Conservation (phyloP, 2,113 vertebrate species). For the Pseudorectes ferrugineus region DNA sequence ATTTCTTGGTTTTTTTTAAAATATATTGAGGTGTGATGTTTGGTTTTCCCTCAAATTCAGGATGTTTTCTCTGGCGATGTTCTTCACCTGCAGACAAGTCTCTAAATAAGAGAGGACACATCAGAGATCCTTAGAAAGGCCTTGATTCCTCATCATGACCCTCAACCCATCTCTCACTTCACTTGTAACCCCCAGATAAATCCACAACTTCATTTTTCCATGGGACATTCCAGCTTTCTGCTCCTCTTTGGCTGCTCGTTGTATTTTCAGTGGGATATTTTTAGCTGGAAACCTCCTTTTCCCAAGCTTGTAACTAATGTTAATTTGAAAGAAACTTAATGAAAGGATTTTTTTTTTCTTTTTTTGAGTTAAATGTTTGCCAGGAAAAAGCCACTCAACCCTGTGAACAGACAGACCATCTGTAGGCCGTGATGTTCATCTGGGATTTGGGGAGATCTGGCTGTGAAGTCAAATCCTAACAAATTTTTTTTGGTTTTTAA, state of each 20-base stretch:
- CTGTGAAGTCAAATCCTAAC: neutral
- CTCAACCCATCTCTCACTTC: neutral
- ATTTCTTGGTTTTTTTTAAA: rapidly evolving
- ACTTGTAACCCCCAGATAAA: neutral
- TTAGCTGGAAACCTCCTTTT: neutral
- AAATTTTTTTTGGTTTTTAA: neutral
- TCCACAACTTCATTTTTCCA: neutral
- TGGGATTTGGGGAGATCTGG: neutral
- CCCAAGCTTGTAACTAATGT: neutral
- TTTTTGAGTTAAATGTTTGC: neutral
- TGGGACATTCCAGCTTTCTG: neutral
- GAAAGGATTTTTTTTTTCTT: neutral
- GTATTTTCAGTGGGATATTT: neutral
- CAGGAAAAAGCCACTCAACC: neutral
- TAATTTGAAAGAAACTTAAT: neutral
- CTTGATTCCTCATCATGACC: neutral
- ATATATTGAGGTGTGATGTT: neutral
- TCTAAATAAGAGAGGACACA: rapidly evolving
- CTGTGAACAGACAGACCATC: neutral
- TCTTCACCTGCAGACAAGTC: neutral
- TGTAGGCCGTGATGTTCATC: neutral
- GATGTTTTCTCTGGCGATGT: neutral
- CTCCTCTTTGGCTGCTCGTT: neutral
- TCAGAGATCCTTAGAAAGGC: neutral
- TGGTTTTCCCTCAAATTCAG: neutral